Conservation (phyloP, 2,113 vertebrate species). For the Syngnathus scovelli region DNA sequence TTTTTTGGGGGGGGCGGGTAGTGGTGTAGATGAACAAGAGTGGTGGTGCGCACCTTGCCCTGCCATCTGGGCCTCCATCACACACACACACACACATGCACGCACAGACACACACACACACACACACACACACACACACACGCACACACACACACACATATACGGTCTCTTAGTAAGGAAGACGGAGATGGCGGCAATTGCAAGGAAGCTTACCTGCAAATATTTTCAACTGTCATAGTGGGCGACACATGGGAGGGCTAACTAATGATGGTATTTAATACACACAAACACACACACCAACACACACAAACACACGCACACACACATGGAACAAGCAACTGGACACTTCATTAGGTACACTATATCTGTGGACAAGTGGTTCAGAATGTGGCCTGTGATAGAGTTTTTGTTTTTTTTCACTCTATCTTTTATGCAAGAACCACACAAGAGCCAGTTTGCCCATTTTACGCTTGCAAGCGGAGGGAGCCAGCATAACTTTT, state of each 20-base stretch:
- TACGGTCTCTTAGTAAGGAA: slow-evolving; percentile 63
- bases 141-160: too few species aligned
- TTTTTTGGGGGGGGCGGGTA: slow-evolving; percentile 9
- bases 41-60: slow-evolving; percentile 67
- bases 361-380: neutral
- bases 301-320: neutral
- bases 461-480: too few species aligned
- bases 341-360: neutral
- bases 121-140: too few species aligned
- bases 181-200: slow-evolving; percentile 72
- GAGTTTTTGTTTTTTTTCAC: too few species aligned
- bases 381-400: neutral
- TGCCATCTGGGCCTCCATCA: slow-evolving; percentile 68
- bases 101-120: too few species aligned
- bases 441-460: too few species aligned
- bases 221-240: slow-evolving; percentile 62
- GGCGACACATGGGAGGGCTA: slow-evolving; percentile 22
- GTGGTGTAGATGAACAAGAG: slow-evolving; percentile 49
- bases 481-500: too few species aligned
- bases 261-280: slow-evolving; percentile 15
- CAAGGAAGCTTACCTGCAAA: slow-evolving; percentile 61
- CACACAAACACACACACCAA: too few species aligned
- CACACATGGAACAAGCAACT: slow-evolving; percentile 27
- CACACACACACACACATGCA: neutral
- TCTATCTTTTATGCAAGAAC: too few species aligned